Evolutionary conservation across 2,888 invertebrate genomes (phyloP), one percentile per base, ranked within the genome.

Genomic region (Epinotia ramella): DNA sequence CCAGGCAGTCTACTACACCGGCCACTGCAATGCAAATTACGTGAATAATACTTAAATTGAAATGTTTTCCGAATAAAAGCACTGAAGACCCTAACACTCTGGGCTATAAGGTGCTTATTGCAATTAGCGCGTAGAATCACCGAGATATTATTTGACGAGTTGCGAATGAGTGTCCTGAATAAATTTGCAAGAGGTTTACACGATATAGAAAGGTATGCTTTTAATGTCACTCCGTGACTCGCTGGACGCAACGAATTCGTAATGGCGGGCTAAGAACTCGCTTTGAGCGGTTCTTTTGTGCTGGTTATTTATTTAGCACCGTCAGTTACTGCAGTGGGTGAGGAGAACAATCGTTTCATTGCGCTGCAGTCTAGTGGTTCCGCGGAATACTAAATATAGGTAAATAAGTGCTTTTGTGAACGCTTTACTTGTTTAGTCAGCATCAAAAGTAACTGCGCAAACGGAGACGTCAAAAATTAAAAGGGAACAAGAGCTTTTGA

Each of bases 181-280:
- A 90, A 88, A 91, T 92, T 92, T 92, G 88, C 90, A 90, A 90
- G 86, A 88, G 88, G 87, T 89, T 88, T 87, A 86, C 89, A 86
- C 83, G 88, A 85, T 87, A 88, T 86, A 86, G 88, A 85, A 85
- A 88, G 86, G 88, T 83, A 87, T 87, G 87, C 86, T 88, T 87
- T 89, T 91, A 90, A 91, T 87, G 86, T 85, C 77, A 80, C 82
- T 84, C 86, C 82, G 88, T 84, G 86, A 82, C 88, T 88, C 89
- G 87, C 89, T 89, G 77, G 65, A 40, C 64, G 68, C 53, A 18
- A 20, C 65, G 71, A 56, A 70, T 64, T 71, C 53, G 60, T 71
- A 66, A 75, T 75, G 71, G 70, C 70, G 53, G 33, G 53, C 56
- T 53, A 76, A 67, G 57, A 76, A 71, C 64, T 49, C 66, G 76